These are phyloP conservation scores for Dinomys branickii DNA, from an alignment of 2,113 vertebrate species.

Conservation along the genomic window DNA sequence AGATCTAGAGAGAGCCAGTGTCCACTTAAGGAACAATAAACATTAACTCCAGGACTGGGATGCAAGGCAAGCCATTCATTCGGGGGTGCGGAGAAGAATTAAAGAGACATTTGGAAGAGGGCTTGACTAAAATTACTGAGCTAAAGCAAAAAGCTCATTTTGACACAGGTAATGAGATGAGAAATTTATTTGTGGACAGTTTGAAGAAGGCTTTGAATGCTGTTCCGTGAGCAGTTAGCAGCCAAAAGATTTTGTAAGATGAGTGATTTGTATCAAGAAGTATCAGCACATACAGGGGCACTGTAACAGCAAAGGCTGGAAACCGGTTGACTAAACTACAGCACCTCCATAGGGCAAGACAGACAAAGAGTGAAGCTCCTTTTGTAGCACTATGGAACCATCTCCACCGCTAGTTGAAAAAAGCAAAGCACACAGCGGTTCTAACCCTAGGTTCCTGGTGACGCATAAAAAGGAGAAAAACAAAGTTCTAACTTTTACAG, in stretches of 20 bases:
- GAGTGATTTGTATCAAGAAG: neutral
- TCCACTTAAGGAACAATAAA: neutral
- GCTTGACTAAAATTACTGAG: neutral
- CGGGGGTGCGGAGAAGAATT: neutral
- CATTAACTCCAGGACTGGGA: neutral
- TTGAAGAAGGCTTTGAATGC: neutral
- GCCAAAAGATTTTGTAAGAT: neutral
- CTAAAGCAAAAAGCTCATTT: constrained; percentile 41
- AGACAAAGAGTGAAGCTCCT: neutral
- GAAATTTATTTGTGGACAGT: neutral
- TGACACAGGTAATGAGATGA: neutral
- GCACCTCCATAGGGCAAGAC: neutral
- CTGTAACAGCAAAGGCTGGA: neutral
- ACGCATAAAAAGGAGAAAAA: constrained; percentile 19
- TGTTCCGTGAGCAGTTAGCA: neutral
- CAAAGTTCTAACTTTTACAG: neutral
- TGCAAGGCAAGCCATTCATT: neutral
- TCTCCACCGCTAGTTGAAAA: neutral
- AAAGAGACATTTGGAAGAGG: neutral
- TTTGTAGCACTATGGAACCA: neutral
- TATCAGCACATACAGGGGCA: neutral
- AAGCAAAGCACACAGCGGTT: neutral
- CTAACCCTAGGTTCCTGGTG: neutral
- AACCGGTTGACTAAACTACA: neutral
- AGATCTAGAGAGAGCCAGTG: neutral